Base-by-base conservation (phyloP, 2,113 vertebrate genomes). In the Nyctereutes procyonoides region DNA sequence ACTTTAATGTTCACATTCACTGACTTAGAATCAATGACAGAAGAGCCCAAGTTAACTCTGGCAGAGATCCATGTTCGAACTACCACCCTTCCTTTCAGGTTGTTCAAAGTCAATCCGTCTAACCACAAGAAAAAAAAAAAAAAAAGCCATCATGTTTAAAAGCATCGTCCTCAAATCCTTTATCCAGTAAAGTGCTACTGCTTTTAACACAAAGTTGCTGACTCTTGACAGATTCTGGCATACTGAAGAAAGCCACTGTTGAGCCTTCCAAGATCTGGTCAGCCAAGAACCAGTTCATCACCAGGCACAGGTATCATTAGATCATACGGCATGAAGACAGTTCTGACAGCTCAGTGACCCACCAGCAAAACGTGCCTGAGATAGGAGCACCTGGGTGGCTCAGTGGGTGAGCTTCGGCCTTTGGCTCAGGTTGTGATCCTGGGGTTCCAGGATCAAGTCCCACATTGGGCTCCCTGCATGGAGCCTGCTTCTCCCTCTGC, bases 121-220 rank as follows among this genome's bases (percentile, higher is more conserved):
- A 62, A 91, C 51, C 48, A 51, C 35, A 67, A n/a, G 13, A 55
- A 11, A 17, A 26, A 58, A 62, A 56, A 38, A 77, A 32, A 58
- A 62, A 56, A 43, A 77, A 32, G 26, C 5, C 82, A 88, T 35
- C 10, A 71, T 48, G 26, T 92, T 88, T 96, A 90, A 95, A 88
- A 84, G 86, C 30, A 83, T 88, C 24, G 74, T 73, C 28, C 95
- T 93, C 94, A 92, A 95, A 96, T 35, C 90, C 22, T 63, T 84
- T 51, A 60, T 16, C 55, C 38, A 93, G 20, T 67, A 51, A 35
- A 77, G 35, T n/a, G 24, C 62, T 93, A 94, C 48, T 77, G 83
- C 55, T 92, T 93, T 94, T 60, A 83, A 67, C 32, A 71, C 32
- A 14, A 79, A 96, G 77, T 86, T 86, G 65, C 90, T 79, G 55